Percentiles rank a stretch among this genome's conserved stretches.
phyloP scores from a whole-genome alignment of 1,140 invertebrate species.

The Sipha flava region DNA sequence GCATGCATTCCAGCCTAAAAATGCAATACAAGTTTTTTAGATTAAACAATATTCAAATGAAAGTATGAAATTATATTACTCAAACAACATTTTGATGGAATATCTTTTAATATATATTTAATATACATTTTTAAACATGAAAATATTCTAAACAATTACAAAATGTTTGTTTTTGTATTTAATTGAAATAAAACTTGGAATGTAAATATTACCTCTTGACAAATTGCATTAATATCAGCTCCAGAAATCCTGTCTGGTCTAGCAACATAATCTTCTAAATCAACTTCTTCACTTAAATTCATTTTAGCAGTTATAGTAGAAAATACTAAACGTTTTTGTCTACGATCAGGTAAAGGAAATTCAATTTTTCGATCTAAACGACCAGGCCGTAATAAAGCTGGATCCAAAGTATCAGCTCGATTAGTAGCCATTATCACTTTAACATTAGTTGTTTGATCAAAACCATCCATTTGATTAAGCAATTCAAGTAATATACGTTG shows the following conservation, averaged over 20 bases:
- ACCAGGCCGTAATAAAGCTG: constrained; percentile 91
- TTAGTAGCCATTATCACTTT: constrained; percentile 99
- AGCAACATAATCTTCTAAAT: constrained; percentile 97
- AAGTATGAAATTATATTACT: too few species aligned
- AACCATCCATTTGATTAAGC: constrained; percentile 99
- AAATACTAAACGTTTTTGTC: constrained; percentile 97
- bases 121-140: not conserved
- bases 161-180: too few species aligned
- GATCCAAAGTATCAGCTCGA: constrained; percentile 95
- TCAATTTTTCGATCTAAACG: constrained; percentile 98
- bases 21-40: too few species aligned
- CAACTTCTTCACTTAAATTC: constrained; percentile 99
- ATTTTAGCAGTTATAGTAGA: constrained; percentile 96
- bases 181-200: not conserved
- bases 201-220: constrained; percentile 74
- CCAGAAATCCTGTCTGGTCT: constrained; percentile 97
- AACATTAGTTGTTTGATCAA: constrained; percentile 99
- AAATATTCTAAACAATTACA: too few species aligned
- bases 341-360: constrained; percentile 92
- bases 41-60: too few species aligned
- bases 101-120: too few species aligned
- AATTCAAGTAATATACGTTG: constrained; percentile 96
- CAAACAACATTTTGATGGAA: too few species aligned
- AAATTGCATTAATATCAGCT: constrained; percentile 99
- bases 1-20: constrained; percentile 81